phyloP scores from a whole-genome alignment of 2,797 vertebrate species.

The Syngnathus acus region DNA sequence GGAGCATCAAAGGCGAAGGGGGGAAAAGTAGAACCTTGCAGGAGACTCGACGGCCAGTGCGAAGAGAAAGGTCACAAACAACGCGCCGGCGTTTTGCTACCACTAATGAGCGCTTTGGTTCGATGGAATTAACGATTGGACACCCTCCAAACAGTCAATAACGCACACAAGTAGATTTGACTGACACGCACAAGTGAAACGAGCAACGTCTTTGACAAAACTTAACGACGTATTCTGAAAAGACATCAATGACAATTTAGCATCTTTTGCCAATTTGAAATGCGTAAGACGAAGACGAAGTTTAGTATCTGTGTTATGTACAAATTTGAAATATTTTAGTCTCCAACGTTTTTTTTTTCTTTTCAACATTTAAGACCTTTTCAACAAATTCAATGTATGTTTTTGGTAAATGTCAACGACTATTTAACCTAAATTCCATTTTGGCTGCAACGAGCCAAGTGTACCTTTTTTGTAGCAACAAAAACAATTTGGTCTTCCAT shows the following conservation, averaged over 20 bases:
- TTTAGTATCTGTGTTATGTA: no score
- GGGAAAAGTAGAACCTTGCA: conserved; percentile 49
- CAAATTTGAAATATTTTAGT: no score
- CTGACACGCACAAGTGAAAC: not conserved
- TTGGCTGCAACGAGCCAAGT: no score
- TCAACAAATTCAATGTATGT: no score
- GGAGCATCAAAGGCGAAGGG: conserved; percentile 77
- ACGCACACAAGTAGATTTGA: conserved; percentile 3
- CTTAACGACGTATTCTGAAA: not conserved
- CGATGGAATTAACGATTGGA: conserved; percentile 58
- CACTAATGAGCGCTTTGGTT: conserved; percentile 82
- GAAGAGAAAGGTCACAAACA: conserved; percentile 85
- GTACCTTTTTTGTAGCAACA: no score
- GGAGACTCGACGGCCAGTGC: conserved; percentile 71
- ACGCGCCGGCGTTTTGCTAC: conserved; percentile 59
- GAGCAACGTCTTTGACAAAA: not conserved
- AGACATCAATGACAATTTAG: not conserved
- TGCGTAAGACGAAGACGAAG: no score
- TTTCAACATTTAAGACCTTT: no score
- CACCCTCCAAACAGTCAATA: conserved; percentile 34
- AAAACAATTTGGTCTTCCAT: no score
- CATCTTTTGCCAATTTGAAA: no score
- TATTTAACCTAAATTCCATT: no score
- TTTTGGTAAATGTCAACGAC: no score
- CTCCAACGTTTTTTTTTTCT: no score